Percentiles rank a stretch among this genome's conserved stretches.
Evolutionary conservation across 2,113 vertebrate species (phyloP).

Genomic region (Psettodes erumei): DNA sequence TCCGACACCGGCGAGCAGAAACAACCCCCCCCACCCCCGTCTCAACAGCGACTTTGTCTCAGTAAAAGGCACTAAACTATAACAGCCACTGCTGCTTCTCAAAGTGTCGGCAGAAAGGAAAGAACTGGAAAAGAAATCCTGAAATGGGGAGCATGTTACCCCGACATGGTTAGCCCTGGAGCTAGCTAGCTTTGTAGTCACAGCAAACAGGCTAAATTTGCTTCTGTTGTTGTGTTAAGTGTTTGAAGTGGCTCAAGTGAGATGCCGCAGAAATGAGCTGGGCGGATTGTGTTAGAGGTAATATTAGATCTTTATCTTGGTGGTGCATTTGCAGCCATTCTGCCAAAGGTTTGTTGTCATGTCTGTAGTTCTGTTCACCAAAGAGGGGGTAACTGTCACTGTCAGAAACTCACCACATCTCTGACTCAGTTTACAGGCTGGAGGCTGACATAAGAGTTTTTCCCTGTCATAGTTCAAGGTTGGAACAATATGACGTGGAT

Average conservation of each 20-base stretch:
- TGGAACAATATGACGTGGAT: too few relatives aligned
- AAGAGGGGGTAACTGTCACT: too few relatives aligned
- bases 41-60: conserved; percentile 21
- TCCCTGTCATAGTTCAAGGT: too few relatives aligned
- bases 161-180: background rate
- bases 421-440: too few relatives aligned
- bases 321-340: background rate
- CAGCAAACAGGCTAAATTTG: background rate
- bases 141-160: background rate
- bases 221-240: background rate
- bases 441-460: too few relatives aligned
- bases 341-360: background rate
- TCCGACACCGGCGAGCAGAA: background rate
- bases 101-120: background rate
- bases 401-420: too few relatives aligned
- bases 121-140: background rate
- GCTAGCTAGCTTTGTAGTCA: background rate
- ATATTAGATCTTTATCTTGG: too few relatives aligned
- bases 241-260: too few relatives aligned
- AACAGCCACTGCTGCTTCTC: too few relatives aligned
- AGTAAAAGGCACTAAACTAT: background rate
- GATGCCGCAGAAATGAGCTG: too few relatives aligned
- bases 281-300: too few relatives aligned
- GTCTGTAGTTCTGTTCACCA: too few relatives aligned
- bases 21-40: background rate